phyloP scores from a whole-genome alignment of 2,888 invertebrate genomes.

The Callyntrura guangdongensis region DNA sequence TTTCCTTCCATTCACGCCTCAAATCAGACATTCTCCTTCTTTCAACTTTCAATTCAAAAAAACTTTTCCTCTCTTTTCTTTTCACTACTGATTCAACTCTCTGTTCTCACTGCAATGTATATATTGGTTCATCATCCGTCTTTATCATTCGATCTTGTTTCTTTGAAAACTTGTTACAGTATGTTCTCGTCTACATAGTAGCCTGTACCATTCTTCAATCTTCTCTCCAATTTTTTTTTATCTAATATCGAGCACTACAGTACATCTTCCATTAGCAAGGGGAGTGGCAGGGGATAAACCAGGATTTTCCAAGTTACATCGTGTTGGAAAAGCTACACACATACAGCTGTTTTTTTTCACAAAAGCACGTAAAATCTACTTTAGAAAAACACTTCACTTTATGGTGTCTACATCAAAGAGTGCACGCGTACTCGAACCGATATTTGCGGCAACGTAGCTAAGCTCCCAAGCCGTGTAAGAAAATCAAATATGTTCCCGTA shows the following conservation, averaged over 20 bases:
- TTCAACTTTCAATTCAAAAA: constrained; percentile 49
- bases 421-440: no score
- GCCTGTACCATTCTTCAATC: not conserved
- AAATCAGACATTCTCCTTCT: constrained; percentile 63
- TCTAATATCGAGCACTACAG: constrained; percentile 8
- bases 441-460: not conserved
- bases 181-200: no score
- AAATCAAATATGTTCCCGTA: constrained; percentile 19
- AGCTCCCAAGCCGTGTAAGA: constrained; percentile 2
- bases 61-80: constrained; percentile 30
- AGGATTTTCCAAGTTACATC: not conserved
- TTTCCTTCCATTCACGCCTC: constrained; percentile 64
- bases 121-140: constrained; percentile 48
- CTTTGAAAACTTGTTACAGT: not conserved
- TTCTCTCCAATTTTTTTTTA: constrained; percentile 1
- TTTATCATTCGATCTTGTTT: constrained; percentile 7
- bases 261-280: constrained; percentile 29
- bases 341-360: not conserved
- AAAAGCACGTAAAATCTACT: constrained; percentile 41
- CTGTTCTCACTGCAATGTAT: constrained; percentile 33
- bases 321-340: not conserved
- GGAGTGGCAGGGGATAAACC: constrained; percentile 6
- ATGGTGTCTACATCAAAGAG: not conserved
- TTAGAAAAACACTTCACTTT: constrained; percentile 36
- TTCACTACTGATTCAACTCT: constrained; percentile 48